These are phyloP conservation scores for Drosophila nebulosa DNA, from an alignment of 1,140 invertebrate species.

Conservation along the genomic window DNA sequence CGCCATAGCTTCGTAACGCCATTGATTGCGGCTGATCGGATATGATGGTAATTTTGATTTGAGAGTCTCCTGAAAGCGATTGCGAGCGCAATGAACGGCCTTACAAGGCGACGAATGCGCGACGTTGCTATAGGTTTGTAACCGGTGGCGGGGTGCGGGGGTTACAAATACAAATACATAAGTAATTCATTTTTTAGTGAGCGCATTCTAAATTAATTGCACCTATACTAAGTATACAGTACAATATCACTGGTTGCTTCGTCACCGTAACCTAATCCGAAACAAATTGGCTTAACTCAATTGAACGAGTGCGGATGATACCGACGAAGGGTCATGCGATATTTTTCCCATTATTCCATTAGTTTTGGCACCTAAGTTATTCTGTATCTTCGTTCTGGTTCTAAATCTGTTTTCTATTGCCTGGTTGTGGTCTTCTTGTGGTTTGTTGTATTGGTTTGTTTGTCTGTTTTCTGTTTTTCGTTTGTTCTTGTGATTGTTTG, in stretches of 20 bases:
- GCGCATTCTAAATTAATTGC: constrained; percentile 81
- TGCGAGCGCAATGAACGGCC: constrained; percentile 62
- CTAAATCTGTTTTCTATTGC: constrained; percentile 39
- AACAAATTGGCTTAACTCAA: constrained; percentile 69
- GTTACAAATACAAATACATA: constrained; percentile 51
- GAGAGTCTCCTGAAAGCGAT: constrained; percentile 76
- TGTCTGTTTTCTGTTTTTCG: constrained; percentile 51
- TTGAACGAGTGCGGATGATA: constrained; percentile 55
- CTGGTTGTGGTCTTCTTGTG: constrained; percentile 43
- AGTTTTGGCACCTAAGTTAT: constrained; percentile 59
- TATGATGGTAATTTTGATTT: constrained; percentile 4
- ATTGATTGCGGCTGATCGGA: constrained; percentile 55
- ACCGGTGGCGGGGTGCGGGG: no score
- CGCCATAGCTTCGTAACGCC: constrained; percentile 67
- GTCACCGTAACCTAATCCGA: constrained; percentile 77
- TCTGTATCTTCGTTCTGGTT: constrained; percentile 22
- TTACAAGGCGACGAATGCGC: constrained; percentile 72
- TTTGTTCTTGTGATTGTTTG: constrained; percentile 73
- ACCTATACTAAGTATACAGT: constrained; percentile 81
- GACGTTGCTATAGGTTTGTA: constrained; percentile 18
- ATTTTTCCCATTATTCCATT: constrained; percentile 26
- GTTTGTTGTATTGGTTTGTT: constrained; percentile 38
- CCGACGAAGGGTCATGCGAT: constrained; percentile 34
- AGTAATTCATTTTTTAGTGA: constrained; percentile 71
- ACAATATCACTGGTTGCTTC: constrained; percentile 81